These are phyloP conservation scores for Ptyas mucosa DNA, from an alignment of 2,113 vertebrate genomes.

Conservation along the genomic window DNA sequence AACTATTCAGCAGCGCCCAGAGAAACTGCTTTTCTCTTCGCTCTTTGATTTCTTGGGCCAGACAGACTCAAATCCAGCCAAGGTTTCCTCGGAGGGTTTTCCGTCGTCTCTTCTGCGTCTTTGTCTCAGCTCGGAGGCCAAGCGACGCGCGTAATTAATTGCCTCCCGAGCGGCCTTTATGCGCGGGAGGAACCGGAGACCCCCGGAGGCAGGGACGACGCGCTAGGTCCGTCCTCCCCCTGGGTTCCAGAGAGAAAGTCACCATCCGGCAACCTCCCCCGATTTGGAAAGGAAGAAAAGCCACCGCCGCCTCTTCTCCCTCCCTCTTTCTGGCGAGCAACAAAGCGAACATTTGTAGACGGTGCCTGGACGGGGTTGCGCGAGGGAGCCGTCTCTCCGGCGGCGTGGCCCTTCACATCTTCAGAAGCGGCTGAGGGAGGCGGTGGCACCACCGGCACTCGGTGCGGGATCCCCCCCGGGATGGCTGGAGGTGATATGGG, in stretches of 20 bases:
- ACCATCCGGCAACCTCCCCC: too few relatives aligned
- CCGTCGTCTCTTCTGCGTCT: neutral
- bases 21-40: too few relatives aligned
- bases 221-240: neutral
- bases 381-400: constrained; percentile 4
- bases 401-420: neutral
- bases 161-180: neutral
- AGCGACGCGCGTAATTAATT: neutral
- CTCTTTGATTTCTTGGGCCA: neutral
- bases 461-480: neutral
- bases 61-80: neutral
- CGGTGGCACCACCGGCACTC: neutral
- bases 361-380: neutral
- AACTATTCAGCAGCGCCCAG: neutral
- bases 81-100: neutral
- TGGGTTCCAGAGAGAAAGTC: neutral
- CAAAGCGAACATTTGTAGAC: neutral
- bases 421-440: neutral
- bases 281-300: neutral
- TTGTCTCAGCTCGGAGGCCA: neutral
- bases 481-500: neutral
- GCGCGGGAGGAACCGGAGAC: neutral
- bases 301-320: neutral
- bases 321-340: neutral
- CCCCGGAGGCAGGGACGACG: neutral